A percentile compares a stretch with the other conserved stretches of the same genome.
phyloP scores from a whole-genome alignment of 2,888 invertebrate genomes.

The Synergus umbraculus region DNA sequence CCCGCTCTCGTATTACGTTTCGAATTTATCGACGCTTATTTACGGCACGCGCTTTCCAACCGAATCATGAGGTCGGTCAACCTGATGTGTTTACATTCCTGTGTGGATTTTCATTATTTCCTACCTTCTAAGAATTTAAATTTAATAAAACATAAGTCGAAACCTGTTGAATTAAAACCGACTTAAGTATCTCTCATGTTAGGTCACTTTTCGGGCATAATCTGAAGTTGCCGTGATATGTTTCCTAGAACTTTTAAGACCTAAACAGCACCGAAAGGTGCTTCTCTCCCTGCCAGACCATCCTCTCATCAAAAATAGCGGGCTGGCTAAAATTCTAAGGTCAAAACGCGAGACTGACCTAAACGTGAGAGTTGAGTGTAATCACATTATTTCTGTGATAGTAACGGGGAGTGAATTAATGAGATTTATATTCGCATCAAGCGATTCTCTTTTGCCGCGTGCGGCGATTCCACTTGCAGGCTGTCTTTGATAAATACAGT shows the following conservation, averaged over 20 bases:
- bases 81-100: slow-evolving; percentile 49
- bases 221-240: too few species aligned
- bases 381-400: not conserved
- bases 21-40: slow-evolving; percentile 53
- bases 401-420: not conserved
- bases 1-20: slow-evolving; percentile 51
- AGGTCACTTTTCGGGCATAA: too few species aligned
- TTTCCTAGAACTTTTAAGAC: too few species aligned
- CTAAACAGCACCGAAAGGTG: too few species aligned
- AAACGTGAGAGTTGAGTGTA: too few species aligned
- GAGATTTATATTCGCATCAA: not conserved
- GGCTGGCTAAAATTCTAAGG: too few species aligned
- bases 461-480: slow-evolving; percentile 39
- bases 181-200: too few species aligned
- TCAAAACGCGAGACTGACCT: too few species aligned
- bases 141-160: too few species aligned
- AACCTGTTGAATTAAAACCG: not conserved
- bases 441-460: slow-evolving; percentile 1
- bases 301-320: too few species aligned
- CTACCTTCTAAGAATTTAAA: not conserved
- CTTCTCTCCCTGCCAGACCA: too few species aligned
- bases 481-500: slow-evolving; percentile 51
- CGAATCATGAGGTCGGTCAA: slow-evolving; percentile 39
- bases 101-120: slow-evolving; percentile 8
- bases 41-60: slow-evolving; percentile 51